Base-by-base conservation (phyloP, 2,888 invertebrate species). In the Oasisia sp. region DNA sequence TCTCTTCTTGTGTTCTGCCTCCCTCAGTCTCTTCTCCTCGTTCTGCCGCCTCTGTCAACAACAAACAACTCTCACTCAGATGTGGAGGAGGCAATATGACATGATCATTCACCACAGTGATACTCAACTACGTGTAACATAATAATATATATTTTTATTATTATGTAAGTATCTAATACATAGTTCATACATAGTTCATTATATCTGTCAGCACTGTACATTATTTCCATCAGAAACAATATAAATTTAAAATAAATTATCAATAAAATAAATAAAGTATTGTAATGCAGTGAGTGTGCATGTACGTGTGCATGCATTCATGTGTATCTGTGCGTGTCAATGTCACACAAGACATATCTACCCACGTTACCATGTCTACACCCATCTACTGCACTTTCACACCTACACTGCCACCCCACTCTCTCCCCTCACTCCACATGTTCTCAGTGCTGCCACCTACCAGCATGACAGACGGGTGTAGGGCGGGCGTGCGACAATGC, bases 1-100 rank as follows among this genome's bases (percentile, higher is more conserved):
- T 74, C 74, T 74, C 74, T 74, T 74, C 74, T 74, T 74, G 74
- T 27, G 74, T 74, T 74, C 74, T 74, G 74, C n/a, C 74, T 74
- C 74, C 5, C 74, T 19, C 74, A 27, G 74, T 74, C 27, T 74
- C 74, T 74, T 74, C 74, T 74, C 74, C 74, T 74, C 74, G 27
- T 27, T 74, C 74, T 27, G 5, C 27, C 27, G 74, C 74, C 27
- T 74, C 74, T 74, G 74, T 74, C 74, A 19, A 74, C 74, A 74
- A 74, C n/a, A 74, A 74, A 74, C 74, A 74, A 74, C 74, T 74
- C 74, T 74, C 74, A 74, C 74, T 74, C 19, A 74, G n/a, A 27
- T 4, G 19, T 74, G 27, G n/a, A 74, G 19, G 74, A 19, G 74
- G 74, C 5, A n/a, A 74, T 5, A 74, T 27, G 12, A 50, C 50